Percentiles rank a stretch among this genome's conserved stretches.
Conservation (phyloP, 2,888 invertebrate species). For the Eupelmus urozonus region DNA sequence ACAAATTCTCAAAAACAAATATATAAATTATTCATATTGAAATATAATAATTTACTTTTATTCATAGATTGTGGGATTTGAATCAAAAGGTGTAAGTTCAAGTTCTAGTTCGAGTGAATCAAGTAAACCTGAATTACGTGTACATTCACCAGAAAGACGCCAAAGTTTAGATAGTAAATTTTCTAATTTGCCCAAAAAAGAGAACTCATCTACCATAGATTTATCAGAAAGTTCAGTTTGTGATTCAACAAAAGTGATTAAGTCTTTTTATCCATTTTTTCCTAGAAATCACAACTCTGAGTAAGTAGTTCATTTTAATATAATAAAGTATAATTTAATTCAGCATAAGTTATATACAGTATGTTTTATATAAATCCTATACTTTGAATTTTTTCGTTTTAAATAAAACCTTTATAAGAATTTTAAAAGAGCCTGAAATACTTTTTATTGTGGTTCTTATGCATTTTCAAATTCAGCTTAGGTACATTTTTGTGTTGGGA, state of each 20-base stretch:
- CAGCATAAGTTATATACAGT: too few species aligned
- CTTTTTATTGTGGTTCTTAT: too few species aligned
- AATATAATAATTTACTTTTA: neutral
- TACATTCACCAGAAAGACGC: slow-evolving; percentile 2
- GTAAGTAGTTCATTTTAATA: neutral
- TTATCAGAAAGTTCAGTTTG: too few species aligned
- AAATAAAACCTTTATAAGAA: too few species aligned
- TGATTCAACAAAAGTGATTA: neutral
- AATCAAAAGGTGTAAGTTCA: neutral
- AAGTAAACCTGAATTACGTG: neutral
- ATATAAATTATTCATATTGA: too few species aligned
- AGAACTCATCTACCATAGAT: neutral
- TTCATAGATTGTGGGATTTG: neutral
- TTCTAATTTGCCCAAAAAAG: neutral
- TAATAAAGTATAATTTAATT: neutral
- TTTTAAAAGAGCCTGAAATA: too few species aligned
- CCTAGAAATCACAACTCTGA: neutral
- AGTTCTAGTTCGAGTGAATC: neutral
- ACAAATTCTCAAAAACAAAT: too few species aligned
- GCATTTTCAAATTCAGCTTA: too few species aligned
- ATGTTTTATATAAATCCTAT: too few species aligned
- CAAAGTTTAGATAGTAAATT: slow-evolving; percentile 9
- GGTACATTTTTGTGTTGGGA: too few species aligned
- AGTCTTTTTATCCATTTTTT: slow-evolving; percentile 35
- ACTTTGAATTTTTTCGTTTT: too few species aligned